A percentile compares a stretch with the other conserved stretches of the same genome.
phyloP scores from a whole-genome alignment of 2,797 vertebrate species.

The Alosa sapidissima region DNA sequence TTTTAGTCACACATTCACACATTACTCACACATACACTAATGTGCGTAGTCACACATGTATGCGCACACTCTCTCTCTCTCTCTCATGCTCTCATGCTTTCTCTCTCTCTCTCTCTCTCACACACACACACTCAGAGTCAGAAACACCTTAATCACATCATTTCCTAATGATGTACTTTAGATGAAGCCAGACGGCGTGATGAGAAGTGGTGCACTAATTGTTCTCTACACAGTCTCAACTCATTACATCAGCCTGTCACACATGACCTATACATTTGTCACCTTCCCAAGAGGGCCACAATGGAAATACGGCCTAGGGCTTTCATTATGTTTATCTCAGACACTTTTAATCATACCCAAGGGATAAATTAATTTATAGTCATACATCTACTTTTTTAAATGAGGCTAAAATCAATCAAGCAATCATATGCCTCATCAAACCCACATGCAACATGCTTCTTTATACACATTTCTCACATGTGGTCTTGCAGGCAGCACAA shows the following conservation, averaged over 20 bases:
- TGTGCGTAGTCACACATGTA: neutral
- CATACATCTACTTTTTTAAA: neutral
- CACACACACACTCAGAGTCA: constrained; percentile 33
- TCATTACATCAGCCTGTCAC: neutral
- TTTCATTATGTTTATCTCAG: neutral
- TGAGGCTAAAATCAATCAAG: neutral
- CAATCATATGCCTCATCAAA: neutral
- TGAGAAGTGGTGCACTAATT: neutral
- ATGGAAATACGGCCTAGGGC: neutral
- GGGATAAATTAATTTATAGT: neutral
- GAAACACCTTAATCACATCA: constrained; percentile 26
- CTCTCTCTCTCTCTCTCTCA: constrained; percentile 25
- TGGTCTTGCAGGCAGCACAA: neutral
- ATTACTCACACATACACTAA: neutral
- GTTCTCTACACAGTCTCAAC: neutral
- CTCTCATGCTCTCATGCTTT: no score
- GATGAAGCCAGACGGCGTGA: neutral
- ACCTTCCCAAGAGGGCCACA: neutral
- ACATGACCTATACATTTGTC: constrained; percentile 8
- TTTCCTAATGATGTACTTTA: neutral
- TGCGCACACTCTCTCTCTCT: neutral
- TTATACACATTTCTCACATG: neutral
- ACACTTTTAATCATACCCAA: neutral
- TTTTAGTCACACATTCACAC: neutral
- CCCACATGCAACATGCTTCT: neutral